Percentiles rank a stretch among this genome's conserved stretches.
phyloP scores from a whole-genome alignment of 2,113 vertebrate species.

The Calypte anna region DNA sequence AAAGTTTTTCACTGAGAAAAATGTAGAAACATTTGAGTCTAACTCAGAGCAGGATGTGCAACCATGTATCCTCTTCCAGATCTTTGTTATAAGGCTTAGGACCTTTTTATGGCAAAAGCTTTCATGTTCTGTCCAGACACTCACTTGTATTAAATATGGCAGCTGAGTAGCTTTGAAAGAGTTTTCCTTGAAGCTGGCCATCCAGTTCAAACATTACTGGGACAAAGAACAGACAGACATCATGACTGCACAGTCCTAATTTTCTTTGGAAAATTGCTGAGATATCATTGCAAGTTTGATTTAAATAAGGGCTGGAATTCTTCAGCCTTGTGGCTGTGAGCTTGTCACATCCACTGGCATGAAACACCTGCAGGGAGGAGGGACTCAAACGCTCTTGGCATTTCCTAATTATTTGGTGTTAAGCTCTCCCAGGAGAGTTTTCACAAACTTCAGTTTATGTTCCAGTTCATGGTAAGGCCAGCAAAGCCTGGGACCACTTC shows the following conservation, averaged over 20 bases:
- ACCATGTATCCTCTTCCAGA: neutral
- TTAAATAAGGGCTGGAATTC: neutral
- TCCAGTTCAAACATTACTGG: neutral
- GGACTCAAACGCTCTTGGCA: neutral
- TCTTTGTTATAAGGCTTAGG: neutral
- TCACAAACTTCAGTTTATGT: neutral
- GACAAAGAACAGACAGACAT: neutral
- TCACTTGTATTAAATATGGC: neutral
- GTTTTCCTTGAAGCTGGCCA: neutral
- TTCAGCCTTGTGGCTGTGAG: neutral
- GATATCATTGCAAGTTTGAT: neutral
- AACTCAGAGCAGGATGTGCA: neutral
- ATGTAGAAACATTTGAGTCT: neutral
- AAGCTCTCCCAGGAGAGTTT: neutral
- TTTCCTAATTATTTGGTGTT: neutral
- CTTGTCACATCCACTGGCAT: neutral
- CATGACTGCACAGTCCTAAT: neutral
- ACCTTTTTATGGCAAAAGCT: neutral
- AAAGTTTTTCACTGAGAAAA: neutral
- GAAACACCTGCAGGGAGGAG: neutral
- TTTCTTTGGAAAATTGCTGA: neutral
- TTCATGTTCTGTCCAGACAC: neutral
- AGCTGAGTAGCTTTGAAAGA: neutral
- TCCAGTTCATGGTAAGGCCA: neutral
- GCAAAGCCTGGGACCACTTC: neutral